Evolutionary conservation across 2,797 vertebrate genomes (phyloP).

Genomic region (Chelon labrosus): DNA sequence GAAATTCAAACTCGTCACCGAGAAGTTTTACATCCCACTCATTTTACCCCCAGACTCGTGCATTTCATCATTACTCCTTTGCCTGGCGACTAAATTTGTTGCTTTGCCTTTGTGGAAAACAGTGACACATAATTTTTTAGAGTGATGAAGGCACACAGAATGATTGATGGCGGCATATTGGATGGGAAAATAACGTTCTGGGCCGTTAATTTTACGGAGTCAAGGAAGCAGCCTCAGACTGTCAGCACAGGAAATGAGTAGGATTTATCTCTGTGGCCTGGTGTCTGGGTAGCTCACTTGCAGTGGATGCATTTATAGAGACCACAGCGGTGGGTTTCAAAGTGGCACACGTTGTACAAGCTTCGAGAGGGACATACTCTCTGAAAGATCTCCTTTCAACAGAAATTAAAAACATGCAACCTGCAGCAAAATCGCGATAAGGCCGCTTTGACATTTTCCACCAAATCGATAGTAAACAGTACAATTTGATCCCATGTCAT

Average conservation of each 20-base stretch:
- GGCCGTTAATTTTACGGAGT: constrained; percentile 83
- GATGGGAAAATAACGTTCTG: constrained; percentile 82
- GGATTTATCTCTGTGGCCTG: constrained; percentile 79
- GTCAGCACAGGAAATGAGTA: constrained; percentile 82
- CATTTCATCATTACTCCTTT: constrained; percentile 49
- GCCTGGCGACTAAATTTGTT: constrained; percentile 59
- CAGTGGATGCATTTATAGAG: constrained; percentile 55
- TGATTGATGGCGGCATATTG: constrained; percentile 84
- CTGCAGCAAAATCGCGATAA: constrained; percentile 10
- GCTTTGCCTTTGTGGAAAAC: constrained; percentile 75
- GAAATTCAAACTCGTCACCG: constrained; percentile 33
- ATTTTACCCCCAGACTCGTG: constrained; percentile 40
- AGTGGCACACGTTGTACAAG: constrained; percentile 16
- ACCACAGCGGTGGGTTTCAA: constrained; percentile 39
- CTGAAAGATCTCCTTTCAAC: constrained; percentile 5
- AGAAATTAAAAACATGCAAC: constrained; percentile 13
- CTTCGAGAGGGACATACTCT: constrained; percentile 12
- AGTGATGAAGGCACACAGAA: constrained; percentile 73
- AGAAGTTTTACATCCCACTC: constrained; percentile 47
- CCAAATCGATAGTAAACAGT: background rate
- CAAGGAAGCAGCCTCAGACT: constrained; percentile 80
- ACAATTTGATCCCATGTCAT: background rate
- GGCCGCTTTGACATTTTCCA: constrained; percentile 20
- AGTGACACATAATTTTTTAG: constrained; percentile 77
- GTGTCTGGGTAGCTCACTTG: constrained; percentile 63